Evolutionary conservation across 2,888 invertebrate genomes (phyloP).

Genomic region (Orgyia antiqua): DNA sequence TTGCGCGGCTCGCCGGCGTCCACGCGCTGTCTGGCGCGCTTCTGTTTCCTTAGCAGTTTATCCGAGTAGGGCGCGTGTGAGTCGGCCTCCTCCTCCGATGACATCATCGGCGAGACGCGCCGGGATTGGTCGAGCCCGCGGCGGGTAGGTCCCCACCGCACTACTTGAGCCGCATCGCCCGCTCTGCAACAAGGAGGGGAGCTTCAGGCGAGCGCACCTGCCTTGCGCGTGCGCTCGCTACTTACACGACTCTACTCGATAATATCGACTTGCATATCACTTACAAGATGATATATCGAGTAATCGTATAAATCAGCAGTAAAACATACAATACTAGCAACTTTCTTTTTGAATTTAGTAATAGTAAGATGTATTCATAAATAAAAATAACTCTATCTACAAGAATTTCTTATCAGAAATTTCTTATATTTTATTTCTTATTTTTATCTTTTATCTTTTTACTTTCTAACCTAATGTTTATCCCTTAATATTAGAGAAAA

Average conservation of each 20-base stretch:
- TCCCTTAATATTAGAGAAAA: too few species aligned
- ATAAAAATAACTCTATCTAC: too few species aligned
- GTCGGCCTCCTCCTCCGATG: slow-evolving; percentile 97
- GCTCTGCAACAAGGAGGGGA: slow-evolving; percentile 71
- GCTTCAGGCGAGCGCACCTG: slow-evolving; percentile 64
- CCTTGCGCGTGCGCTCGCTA: slow-evolving; percentile 40
- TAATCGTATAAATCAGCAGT: too few species aligned
- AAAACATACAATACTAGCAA: slow-evolving; percentile 25
- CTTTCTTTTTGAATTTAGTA: slow-evolving; percentile 23
- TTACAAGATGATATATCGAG: too few species aligned
- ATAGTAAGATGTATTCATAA: too few species aligned
- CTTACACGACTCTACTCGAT: too few species aligned
- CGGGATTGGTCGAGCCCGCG: slow-evolving; percentile 88
- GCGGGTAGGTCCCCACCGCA: slow-evolving; percentile 75
- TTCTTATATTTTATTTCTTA: too few species aligned
- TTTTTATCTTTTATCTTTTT: too few species aligned
- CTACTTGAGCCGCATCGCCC: slow-evolving; percentile 73
- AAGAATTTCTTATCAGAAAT: too few species aligned
- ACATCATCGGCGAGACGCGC: slow-evolving; percentile 93
- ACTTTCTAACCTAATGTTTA: too few species aligned
- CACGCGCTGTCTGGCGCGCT: slow-evolving; percentile 96
- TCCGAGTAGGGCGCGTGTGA: slow-evolving; percentile 96
- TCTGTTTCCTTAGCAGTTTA: slow-evolving; percentile 94
- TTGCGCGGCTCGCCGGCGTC: slow-evolving; percentile 97
- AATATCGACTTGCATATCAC: too few species aligned